Evolutionary conservation across 2,797 vertebrate genomes (phyloP).

Genomic region (Anguilla megastoma): DNA sequence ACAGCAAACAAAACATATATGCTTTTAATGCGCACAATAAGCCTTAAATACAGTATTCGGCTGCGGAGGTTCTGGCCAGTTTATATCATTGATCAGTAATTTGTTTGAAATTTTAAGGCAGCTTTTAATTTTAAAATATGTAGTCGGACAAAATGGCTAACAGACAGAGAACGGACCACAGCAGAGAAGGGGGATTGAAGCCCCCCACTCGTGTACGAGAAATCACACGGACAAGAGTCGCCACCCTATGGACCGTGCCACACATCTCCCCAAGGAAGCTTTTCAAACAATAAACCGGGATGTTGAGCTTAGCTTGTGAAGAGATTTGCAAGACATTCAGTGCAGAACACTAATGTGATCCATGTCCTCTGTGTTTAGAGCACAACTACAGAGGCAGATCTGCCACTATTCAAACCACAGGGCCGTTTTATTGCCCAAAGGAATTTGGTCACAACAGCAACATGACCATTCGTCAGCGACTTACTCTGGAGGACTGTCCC

Average conservation of each 20-base stretch:
- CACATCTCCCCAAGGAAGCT: background rate
- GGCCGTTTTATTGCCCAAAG: background rate
- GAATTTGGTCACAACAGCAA: background rate
- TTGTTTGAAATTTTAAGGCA: background rate
- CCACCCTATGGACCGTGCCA: background rate
- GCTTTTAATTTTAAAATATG: background rate
- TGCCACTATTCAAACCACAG: background rate
- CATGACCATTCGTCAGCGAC: conserved; percentile 54
- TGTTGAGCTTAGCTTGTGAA: background rate
- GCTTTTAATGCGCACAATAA: background rate
- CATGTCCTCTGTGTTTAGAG: background rate
- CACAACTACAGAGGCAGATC: background rate
- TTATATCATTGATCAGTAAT: too few species aligned
- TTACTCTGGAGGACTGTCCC: conserved; percentile 94
- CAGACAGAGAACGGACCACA: background rate
- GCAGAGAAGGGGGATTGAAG: background rate
- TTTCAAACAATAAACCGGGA: background rate
- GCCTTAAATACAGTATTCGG: background rate
- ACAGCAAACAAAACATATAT: background rate
- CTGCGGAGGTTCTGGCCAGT: background rate
- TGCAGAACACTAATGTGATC: background rate
- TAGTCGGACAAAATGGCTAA: background rate
- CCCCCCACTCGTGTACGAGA: background rate
- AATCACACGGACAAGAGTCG: background rate
- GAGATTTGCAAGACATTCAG: background rate